Evolutionary conservation across 2,888 invertebrate species (phyloP), one percentile per base, ranked within the genome.

Genomic region (Phalera bucephala): DNA sequence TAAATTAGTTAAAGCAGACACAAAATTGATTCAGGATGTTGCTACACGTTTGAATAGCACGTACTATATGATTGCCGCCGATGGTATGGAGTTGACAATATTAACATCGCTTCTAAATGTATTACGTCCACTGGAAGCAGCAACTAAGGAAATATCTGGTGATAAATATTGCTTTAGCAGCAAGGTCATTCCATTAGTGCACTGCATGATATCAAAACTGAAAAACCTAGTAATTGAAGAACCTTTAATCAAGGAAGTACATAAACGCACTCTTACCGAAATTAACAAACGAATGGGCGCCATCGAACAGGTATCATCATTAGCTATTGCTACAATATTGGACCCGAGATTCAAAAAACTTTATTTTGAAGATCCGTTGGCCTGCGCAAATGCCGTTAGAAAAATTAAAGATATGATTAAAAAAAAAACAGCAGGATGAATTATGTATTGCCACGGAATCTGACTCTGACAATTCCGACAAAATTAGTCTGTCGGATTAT

Each of bases 161-260:
- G 19, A 19, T 19, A 19, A 19, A 19, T 19, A 19, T 25, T 50
- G 39, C 32, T 26, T 53, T 1, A 45, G 48, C 15, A 43, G 43
- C 33, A 52, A 54, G 13, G 23, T 55, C n/a, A 52, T 55, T 26
- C 52, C 51, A 12, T 39, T 52, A 30, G 36, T 53, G 8, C 56
- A 46, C 22, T 52, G 53, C 45, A 25, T 53, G 33, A 4, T 40
- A 17, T 44, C 35, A 35, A 50, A 45, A 43, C 14, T 51, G 1
- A 42, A 40, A 42, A 36, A 31, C 23, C 32, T 45, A 13, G 17
- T 23, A 25, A 38, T 45, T 30, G 46, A 51, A 40, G 40, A 45
- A 36, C 3, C 47, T 36, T 34, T 47, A 26, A 20, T 33, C 12
- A 40, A 39, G 21, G 44, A 48, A 9, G 32, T 53, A 26, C 38